phyloP scores from a whole-genome alignment of 1,140 invertebrate genomes.

The Dreissena rostriformis region DNA sequence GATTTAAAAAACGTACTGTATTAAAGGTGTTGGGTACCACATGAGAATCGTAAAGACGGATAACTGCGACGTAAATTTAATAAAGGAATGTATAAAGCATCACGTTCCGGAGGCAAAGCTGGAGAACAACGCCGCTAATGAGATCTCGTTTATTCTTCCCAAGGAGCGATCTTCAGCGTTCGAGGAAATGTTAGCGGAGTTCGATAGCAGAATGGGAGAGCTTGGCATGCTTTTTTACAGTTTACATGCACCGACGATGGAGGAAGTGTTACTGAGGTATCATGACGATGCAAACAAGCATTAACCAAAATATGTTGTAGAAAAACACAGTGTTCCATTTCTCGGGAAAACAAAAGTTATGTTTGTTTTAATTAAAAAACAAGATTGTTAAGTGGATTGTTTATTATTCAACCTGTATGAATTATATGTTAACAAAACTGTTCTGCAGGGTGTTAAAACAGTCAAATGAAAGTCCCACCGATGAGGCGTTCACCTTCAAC shows the following conservation, averaged over 20 bases:
- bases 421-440: too few relatives aligned
- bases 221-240: conserved; percentile 89
- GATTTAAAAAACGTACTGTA: too few relatives aligned
- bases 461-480: too few relatives aligned
- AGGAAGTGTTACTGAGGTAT: conserved; percentile 93
- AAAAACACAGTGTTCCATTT: too few relatives aligned
- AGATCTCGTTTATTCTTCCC: conserved; percentile 78
- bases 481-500: too few relatives aligned
- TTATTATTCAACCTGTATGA: too few relatives aligned
- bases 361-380: too few relatives aligned
- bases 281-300: too few relatives aligned
- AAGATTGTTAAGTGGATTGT: too few relatives aligned
- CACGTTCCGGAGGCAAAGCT: conserved; percentile 72
- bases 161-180: conserved; percentile 76
- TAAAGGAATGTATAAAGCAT: conserved; percentile 67
- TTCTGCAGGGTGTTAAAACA: too few relatives aligned
- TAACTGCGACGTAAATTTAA: conserved; percentile 82
- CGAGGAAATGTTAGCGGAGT: conserved; percentile 84
- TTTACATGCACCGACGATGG: conserved; percentile 90
- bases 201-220: conserved; percentile 85
- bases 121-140: conserved; percentile 77
- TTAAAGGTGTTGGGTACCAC: conserved; percentile 79
- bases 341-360: too few relatives aligned
- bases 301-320: too few relatives aligned
- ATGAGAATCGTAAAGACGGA: conserved; percentile 76